These are phyloP conservation scores for Pseudotriccus pelzelni DNA, from an alignment of 2,797 vertebrate species.

Conservation along the genomic window DNA sequence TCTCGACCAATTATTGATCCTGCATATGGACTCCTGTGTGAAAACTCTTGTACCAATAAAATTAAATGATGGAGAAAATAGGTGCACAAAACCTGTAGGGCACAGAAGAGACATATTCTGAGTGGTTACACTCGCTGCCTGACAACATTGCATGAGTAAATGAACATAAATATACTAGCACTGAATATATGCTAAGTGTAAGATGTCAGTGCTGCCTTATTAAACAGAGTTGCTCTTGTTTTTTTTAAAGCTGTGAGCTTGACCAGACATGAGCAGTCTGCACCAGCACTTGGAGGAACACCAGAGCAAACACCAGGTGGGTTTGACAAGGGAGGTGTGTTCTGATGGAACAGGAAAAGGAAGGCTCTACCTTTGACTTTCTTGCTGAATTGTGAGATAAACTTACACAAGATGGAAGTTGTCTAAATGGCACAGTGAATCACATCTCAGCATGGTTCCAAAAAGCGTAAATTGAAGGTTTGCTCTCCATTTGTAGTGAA, in stretches of 20 bases:
- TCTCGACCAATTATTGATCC: not conserved
- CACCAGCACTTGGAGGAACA: constrained; percentile 95
- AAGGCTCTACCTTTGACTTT: not conserved
- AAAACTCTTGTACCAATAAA: not conserved
- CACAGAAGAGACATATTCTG: not conserved
- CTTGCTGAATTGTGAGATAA: constrained; percentile 11
- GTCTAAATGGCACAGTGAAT: not conserved
- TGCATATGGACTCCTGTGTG: not conserved
- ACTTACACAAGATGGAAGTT: not conserved
- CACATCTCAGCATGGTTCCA: not conserved
- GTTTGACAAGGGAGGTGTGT: constrained; percentile 51
- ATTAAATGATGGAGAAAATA: not conserved
- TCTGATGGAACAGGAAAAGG: constrained; percentile 27
- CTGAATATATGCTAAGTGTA: constrained; percentile 46
- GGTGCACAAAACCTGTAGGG: not conserved
- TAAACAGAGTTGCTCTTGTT: constrained; percentile 77
- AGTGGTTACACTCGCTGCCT: not conserved
- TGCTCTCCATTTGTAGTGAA: not conserved
- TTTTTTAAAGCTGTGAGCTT: constrained; percentile 90
- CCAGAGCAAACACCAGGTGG: constrained; percentile 96
- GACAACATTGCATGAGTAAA: constrained; percentile 5
- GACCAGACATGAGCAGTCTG: constrained; percentile 97
- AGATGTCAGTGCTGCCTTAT: constrained; percentile 62
- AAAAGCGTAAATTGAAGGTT: not conserved
- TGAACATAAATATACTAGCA: constrained; percentile 23